These are phyloP conservation scores for Pelobates cultripes DNA, from an alignment of 2,797 vertebrate genomes.

Conservation along the genomic window DNA sequence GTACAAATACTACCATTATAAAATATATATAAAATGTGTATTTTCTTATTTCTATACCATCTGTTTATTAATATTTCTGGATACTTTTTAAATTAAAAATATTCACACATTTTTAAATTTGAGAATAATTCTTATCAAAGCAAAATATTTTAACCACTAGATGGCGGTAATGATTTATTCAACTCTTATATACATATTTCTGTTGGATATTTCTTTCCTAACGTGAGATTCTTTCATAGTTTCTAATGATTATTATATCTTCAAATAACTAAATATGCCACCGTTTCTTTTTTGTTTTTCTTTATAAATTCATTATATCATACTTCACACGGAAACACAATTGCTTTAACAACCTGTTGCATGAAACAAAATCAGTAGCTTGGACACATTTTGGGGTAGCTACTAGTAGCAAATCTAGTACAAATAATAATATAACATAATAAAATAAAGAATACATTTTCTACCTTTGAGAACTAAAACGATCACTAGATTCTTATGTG, in stretches of 20 bases:
- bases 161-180: slow-evolving; percentile 43
- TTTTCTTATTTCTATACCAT: not conserved
- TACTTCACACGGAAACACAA: slow-evolving; percentile 2
- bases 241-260: slow-evolving; percentile 33
- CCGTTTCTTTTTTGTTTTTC: not conserved
- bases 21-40: not conserved
- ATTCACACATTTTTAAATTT: too few relatives aligned
- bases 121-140: too few relatives aligned
- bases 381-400: too few relatives aligned
- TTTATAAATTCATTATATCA: not conserved
- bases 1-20: not conserved
- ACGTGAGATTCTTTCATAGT: slow-evolving; percentile 8
- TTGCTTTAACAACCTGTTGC: not conserved
- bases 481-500: too few relatives aligned
- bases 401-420: too few relatives aligned
- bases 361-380: too few relatives aligned
- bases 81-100: too few relatives aligned
- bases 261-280: slow-evolving; percentile 25
- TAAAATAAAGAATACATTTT: too few relatives aligned
- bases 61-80: not conserved
- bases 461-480: too few relatives aligned
- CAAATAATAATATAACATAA: too few relatives aligned
- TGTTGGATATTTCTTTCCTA: slow-evolving; percentile 13
- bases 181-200: not conserved
- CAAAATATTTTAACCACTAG: slow-evolving; percentile 29